A percentile compares a stretch with the other conserved stretches of the same genome.
Conservation (phyloP, 2,797 vertebrate species). For the Sebastolobus alascanus region DNA sequence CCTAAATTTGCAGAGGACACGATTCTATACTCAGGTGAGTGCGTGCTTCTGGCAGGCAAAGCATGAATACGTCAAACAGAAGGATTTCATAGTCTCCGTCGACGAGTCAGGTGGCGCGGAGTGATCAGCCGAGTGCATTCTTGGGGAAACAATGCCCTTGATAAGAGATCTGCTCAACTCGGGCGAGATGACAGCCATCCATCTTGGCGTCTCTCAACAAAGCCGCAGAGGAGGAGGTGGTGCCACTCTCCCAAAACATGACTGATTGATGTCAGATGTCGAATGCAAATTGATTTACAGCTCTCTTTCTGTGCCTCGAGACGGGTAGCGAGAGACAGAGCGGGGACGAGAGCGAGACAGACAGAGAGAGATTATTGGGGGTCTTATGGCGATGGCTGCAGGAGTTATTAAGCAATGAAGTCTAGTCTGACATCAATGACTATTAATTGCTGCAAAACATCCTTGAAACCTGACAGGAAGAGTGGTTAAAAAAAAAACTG, state of each 20-base stretch:
- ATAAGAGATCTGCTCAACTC: slow-evolving; percentile 75
- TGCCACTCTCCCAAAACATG: slow-evolving; percentile 76
- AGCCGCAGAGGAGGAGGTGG: slow-evolving; percentile 67
- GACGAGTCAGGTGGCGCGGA: slow-evolving; percentile 44
- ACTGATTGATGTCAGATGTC: slow-evolving; percentile 82
- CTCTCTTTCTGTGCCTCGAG: slow-evolving; percentile 64
- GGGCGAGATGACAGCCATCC: slow-evolving; percentile 76
- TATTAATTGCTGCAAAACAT: slow-evolving; percentile 67
- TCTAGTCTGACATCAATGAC: slow-evolving; percentile 60
- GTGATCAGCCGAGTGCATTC: slow-evolving; percentile 64
- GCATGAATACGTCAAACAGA: slow-evolving; percentile 38
- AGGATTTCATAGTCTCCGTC: slow-evolving; percentile 27
- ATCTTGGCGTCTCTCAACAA: slow-evolving; percentile 66
- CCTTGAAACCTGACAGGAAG: slow-evolving; percentile 47
- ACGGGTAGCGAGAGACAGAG: slow-evolving; percentile 32
- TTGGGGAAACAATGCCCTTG: slow-evolving; percentile 75
- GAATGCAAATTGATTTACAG: slow-evolving; percentile 81
- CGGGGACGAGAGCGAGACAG: slow-evolving; percentile 39
- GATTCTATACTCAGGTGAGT: slow-evolving; percentile 8
- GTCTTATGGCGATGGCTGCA: slow-evolving; percentile 51
- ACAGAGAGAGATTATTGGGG: slow-evolving; percentile 34
- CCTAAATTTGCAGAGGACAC: background rate
- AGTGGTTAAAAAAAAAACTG: background rate
- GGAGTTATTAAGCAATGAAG: slow-evolving; percentile 70
- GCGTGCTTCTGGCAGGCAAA: slow-evolving; percentile 26